Percentiles rank a stretch among this genome's conserved stretches.
Evolutionary conservation across 2,888 invertebrate genomes (phyloP).

Genomic region (Chaetogeoica ovagalla): DNA sequence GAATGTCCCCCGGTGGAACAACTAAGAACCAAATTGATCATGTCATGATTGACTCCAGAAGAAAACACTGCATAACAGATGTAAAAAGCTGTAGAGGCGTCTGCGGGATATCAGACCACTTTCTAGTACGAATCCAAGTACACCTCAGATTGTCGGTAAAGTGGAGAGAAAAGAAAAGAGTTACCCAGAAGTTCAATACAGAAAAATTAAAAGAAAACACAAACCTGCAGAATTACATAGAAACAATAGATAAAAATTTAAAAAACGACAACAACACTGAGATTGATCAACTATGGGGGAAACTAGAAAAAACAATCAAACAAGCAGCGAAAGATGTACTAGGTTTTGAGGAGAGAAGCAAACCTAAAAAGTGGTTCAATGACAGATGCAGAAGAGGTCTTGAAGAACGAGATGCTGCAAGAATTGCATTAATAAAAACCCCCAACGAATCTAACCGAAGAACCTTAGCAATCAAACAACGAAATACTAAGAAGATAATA

Average conservation of each 20-base stretch:
- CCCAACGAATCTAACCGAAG: no score
- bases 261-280: conserved; percentile 25
- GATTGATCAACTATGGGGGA: no score
- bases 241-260: conserved; percentile 25
- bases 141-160: conserved; percentile 25
- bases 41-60: conserved; percentile 25
- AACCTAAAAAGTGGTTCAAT: conserved; percentile 27
- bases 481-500: no score
- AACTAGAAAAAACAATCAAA: conserved; percentile 36
- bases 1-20: conserved; percentile 5
- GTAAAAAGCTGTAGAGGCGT: conserved; percentile 19
- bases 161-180: conserved; percentile 33
- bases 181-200: conserved; percentile 28
- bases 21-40: conserved; percentile 27
- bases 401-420: no score
- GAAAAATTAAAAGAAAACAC: conserved; percentile 40
- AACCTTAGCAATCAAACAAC: no score
- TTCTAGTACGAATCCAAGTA: conserved; percentile 31
- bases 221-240: conserved; percentile 33
- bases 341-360: conserved; percentile 33
- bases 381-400: no score
- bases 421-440: no score
- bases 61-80: conserved; percentile 28
- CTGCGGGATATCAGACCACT: conserved; percentile 22
- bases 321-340: conserved; percentile 32